Evolutionary conservation across 2,888 invertebrate species (phyloP).

Genomic region (Acronicta leporina): DNA sequence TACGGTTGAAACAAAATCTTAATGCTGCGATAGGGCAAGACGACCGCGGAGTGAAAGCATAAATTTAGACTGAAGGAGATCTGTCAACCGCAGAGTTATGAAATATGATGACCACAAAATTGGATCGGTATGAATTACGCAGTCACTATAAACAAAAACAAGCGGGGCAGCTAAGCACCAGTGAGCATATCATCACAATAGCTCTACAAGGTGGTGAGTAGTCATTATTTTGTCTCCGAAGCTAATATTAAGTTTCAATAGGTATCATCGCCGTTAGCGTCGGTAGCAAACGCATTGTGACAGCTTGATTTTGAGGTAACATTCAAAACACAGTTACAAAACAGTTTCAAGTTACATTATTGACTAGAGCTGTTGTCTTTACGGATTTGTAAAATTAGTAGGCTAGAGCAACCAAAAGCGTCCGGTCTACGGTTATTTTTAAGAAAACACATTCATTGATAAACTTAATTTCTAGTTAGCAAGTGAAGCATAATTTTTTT

Average conservation of each 20-base stretch:
- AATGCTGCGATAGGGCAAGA: slow-evolving; percentile 43
- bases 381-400: not conserved
- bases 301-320: slow-evolving; percentile 16
- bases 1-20: slow-evolving; percentile 23
- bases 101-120: slow-evolving; percentile 64
- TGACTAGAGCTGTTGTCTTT: slow-evolving; percentile 4
- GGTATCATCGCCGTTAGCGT: slow-evolving; percentile 33
- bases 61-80: slow-evolving; percentile 56
- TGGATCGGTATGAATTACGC: slow-evolving; percentile 57
- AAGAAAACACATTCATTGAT: no score
- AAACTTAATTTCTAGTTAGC: no score
- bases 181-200: slow-evolving; percentile 63
- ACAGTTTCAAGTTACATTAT: slow-evolving; percentile 34
- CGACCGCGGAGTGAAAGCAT: slow-evolving; percentile 59
- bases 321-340: slow-evolving; percentile 23
- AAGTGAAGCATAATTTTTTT: no score
- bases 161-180: slow-evolving; percentile 58
- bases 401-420: no score
- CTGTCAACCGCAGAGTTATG: slow-evolving; percentile 63
- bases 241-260: slow-evolving; percentile 61
- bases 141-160: slow-evolving; percentile 51
- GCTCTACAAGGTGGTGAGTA: slow-evolving; percentile 63
- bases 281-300: slow-evolving; percentile 30
- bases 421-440: no score
- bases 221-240: slow-evolving; percentile 62